phyloP scores from a whole-genome alignment of 2,113 vertebrate species.

The Melanocharis versteri region DNA sequence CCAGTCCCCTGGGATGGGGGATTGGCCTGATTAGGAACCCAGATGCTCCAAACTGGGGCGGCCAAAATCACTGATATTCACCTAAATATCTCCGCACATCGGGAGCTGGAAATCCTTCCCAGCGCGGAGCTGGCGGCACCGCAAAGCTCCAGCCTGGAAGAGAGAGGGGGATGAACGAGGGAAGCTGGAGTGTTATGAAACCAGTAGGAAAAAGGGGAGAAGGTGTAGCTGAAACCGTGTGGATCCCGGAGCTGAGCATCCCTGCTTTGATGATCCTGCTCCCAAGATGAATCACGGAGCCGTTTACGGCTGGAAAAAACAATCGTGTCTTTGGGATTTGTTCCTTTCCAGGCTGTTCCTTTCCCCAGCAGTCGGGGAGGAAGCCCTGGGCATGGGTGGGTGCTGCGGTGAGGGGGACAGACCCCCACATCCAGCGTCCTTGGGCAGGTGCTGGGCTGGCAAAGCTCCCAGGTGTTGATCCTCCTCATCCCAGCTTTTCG shows the following conservation, averaged over 20 bases:
- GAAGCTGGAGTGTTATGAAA: conserved; percentile 32
- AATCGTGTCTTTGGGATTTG: not conserved
- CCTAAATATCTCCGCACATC: not conserved
- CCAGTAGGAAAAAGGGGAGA: not conserved
- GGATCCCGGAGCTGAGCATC: not conserved
- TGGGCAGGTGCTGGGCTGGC: not conserved
- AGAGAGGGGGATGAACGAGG: not conserved
- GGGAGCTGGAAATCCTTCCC: not conserved
- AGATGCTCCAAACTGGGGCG: not conserved
- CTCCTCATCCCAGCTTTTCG: not conserved
- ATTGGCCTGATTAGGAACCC: not conserved
- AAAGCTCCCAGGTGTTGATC: not conserved
- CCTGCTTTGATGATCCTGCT: not conserved
- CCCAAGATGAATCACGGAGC: not conserved
- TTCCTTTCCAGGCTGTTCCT: not conserved
- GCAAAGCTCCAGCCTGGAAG: not conserved
- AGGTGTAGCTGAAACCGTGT: not conserved
- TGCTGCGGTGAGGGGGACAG: not conserved
- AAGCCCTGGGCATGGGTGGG: not conserved
- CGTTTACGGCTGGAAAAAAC: not conserved
- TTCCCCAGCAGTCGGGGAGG: not conserved
- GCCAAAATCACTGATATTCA: not conserved
- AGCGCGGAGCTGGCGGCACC: not conserved
- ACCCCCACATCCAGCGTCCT: fast-evolving
- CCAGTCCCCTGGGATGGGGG: not conserved